Base-by-base conservation (phyloP, 1,140 invertebrate genomes). In the Cydia strobilella region DNA sequence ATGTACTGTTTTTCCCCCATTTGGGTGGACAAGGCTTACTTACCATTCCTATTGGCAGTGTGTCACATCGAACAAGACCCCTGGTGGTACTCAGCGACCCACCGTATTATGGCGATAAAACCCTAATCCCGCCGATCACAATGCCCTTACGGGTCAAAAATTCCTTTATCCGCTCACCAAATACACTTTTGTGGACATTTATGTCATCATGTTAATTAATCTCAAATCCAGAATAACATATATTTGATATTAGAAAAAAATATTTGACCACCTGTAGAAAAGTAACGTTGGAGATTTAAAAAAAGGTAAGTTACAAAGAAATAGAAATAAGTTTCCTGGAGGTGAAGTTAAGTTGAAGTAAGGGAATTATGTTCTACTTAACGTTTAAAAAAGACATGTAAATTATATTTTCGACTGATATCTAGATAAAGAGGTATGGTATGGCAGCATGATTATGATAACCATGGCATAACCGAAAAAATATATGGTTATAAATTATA, bases 121-220 rank as follows among this genome's bases (percentile, higher is more conserved):
- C 88, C 86, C 86, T 87, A 91, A 91, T 89, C 87, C 89, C 77
- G 83, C 81, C 80, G 85, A 89, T 86, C 82, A 92, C 88, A 88
- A 88, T 86, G 74, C 73, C 83, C 72, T 82, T 79, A 84, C 85
- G 83, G 84, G 78, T 88, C 86, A 85, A 75, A 75, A 84, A 86
- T 84, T 89, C 88, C 84, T 90, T 88, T 92, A 86, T 91, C 71
- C 27, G 31, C 65, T 69, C 65, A 69, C 65, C 63, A 35, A 69
- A 18, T 35, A 39, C 27, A 69, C 65, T 39, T 69, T 69, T 69
- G 65, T 35, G 65, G 65, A 69, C 31, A 69, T 35, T 39, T 35
- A 20, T 51, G 48, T 51, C 9, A 59, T 20, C 9, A 23, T 23
- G 20, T 23, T 59, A 9, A 59, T 59, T 59, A 7, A 59, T 59